Percentiles rank a stretch among this genome's conserved stretches.
These are phyloP conservation scores for Chymomyza fuscimana DNA, from an alignment of 2,888 invertebrate genomes.

Conservation along the genomic window DNA sequence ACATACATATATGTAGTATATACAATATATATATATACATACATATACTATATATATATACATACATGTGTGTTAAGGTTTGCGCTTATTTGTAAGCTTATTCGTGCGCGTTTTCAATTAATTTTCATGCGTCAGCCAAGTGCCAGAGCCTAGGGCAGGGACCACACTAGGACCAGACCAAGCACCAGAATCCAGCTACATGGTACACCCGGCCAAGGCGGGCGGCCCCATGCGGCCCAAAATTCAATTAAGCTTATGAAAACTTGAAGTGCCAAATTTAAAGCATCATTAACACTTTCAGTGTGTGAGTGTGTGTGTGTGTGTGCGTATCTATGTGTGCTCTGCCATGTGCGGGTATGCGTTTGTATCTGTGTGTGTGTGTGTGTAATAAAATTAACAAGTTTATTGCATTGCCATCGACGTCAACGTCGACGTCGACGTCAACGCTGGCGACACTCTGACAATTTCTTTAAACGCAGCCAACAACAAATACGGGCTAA, in stretches of 20 bases:
- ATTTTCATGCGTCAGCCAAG: conserved; percentile 19
- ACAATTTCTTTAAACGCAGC: conserved; percentile 13
- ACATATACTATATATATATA: conserved; percentile 11
- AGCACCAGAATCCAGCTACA: background rate
- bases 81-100: conserved; percentile 20
- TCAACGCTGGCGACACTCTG: background rate
- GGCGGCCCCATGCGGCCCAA: conserved; percentile 9
- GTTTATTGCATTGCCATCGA: conserved; percentile 51
- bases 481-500: background rate
- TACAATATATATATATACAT: background rate
- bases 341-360: conserved; percentile 13
- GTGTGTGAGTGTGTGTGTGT: conserved; percentile 11
- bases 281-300: conserved; percentile 59
- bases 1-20: conserved; percentile 4
- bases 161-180: background rate
- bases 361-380: conserved; percentile 21
- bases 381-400: conserved; percentile 58
- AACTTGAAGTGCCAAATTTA: conserved; percentile 54
- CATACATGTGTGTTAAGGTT: background rate
- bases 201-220: background rate
- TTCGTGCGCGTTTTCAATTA: conserved; percentile 52
- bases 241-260: conserved; percentile 62
- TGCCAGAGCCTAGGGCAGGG: background rate
- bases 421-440: conserved; percentile 6
- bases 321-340: conserved; percentile 12